Evolutionary conservation across 2,113 vertebrate species (phyloP), one percentile per base, ranked within the genome.

Genomic region (Planiliza haematocheilus): DNA sequence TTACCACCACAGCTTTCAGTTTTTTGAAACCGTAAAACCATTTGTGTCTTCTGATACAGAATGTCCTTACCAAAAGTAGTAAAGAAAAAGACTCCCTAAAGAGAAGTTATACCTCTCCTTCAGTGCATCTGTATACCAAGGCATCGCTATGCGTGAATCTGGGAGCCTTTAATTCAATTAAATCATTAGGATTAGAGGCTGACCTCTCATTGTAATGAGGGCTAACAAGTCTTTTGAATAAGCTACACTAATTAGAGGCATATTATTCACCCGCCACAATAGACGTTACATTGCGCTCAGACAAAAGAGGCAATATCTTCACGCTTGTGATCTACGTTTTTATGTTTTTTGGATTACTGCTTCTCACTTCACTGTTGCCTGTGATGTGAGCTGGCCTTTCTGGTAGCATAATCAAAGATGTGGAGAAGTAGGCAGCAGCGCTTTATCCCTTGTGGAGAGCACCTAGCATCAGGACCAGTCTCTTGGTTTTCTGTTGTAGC

Each of bases 101-200:
- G 18, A 48, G 38, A 24, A 50, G 38, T 43, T 61, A 18, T 55
- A 37, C 16, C 39, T 64, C 39, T n/a, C 14, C 6, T 17, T 36
- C 59, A 9, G 14, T 56, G 43, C 14, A 39, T 56, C 20, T 67
- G 36, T 56, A 13, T 49, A 60, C 49, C 14, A 30, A 42, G 10
- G 42, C 43, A 37, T 63, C 4, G 11, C 7, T 52, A 42, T 60
- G 51, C 79, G 69, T 45, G 41, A 74, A 77, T 81, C 68, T 60
- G 6, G 48, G 37, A 77, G 53, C 37, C 58, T 74, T 89, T 77
- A 73, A 81, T 92, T 91, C 62, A 87, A 92, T 93, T 89, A 91
- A 92, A 91, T 89, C 83, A 83, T 91, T 90, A 79, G 85, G 76
- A 83, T 79, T 85, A 86, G 80, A 84, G 49, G 57, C 81, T 86